A percentile compares a stretch with the other conserved stretches of the same genome.
phyloP scores from a whole-genome alignment of 1,140 invertebrate genomes.

The Neelides sp. region DNA sequence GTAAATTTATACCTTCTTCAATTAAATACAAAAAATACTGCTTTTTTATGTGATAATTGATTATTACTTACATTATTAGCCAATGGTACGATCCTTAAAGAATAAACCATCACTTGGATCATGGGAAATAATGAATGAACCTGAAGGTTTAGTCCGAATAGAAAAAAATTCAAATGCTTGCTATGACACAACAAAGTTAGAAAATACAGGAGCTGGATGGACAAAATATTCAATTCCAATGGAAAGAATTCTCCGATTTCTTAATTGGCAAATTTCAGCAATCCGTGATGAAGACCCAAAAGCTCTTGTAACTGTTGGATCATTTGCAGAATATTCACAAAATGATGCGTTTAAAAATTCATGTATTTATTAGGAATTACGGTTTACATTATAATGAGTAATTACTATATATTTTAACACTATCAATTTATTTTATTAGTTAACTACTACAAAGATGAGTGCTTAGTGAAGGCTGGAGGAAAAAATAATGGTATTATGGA shows the following conservation, averaged over 20 bases:
- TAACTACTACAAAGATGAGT: constrained; percentile 37
- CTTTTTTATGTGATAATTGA: too few species aligned
- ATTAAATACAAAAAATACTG: too few species aligned
- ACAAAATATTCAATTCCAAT: constrained; percentile 27
- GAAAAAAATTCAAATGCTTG: constrained; percentile 33
- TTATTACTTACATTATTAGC: constrained; percentile 21
- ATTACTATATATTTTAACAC: too few species aligned
- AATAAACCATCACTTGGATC: constrained; percentile 36
- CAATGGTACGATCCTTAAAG: constrained; percentile 32
- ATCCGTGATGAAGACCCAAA: constrained; percentile 35
- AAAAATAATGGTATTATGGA: constrained; percentile 32
- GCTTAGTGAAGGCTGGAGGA: constrained; percentile 34
- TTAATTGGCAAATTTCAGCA: constrained; percentile 37
- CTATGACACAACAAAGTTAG: constrained; percentile 33
- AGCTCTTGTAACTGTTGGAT: constrained; percentile 37
- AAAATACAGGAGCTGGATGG: constrained; percentile 35
- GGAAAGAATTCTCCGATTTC: constrained; percentile 32
- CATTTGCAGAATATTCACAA: constrained; percentile 34
- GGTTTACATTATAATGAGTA: too few species aligned
- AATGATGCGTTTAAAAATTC: constrained; percentile 34
- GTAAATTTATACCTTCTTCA: constrained; percentile 26
- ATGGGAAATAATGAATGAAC: constrained; percentile 39
- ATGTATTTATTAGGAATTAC: constrained; percentile 24
- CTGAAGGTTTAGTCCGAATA: constrained; percentile 35
- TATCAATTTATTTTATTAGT: too few species aligned